phyloP scores from a whole-genome alignment of 2,797 vertebrate species.

The Mus spretus region DNA sequence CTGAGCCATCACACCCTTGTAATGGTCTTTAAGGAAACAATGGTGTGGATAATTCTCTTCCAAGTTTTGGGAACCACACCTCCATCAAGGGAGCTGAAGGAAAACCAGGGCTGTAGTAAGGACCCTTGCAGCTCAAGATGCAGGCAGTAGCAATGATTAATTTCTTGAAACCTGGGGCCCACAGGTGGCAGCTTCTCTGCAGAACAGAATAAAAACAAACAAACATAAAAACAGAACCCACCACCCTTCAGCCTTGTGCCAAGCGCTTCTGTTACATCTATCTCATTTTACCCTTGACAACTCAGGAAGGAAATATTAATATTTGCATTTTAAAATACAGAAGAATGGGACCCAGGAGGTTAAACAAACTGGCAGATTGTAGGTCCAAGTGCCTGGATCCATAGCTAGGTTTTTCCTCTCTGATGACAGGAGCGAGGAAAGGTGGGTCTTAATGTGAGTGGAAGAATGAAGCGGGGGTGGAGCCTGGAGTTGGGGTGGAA shows the following conservation, averaged over 20 bases:
- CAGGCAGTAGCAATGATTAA: not conserved
- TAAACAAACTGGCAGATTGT: not conserved
- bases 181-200: rapidly evolving
- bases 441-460: not conserved
- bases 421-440: not conserved
- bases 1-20: not conserved
- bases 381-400: not conserved
- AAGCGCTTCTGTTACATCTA: rapidly evolving
- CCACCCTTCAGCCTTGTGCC: not conserved
- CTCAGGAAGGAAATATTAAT: not conserved
- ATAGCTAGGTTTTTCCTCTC: not conserved
- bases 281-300: not conserved
- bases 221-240: not conserved
- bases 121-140: not conserved
- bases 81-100: rapidly evolving
- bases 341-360: not conserved
- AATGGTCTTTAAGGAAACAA: slow-evolving; percentile 1
- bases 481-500: rapidly evolving
- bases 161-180: not conserved
- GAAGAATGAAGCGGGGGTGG: not conserved
- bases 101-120: not conserved
- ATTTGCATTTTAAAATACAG: slow-evolving; percentile 9
- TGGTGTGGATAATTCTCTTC: not conserved
- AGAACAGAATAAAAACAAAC: not conserved
- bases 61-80: not conserved